phyloP scores from a whole-genome alignment of 37 sponge, comb jelly and placozoan genomes.

The Beroe ovata region DNA sequence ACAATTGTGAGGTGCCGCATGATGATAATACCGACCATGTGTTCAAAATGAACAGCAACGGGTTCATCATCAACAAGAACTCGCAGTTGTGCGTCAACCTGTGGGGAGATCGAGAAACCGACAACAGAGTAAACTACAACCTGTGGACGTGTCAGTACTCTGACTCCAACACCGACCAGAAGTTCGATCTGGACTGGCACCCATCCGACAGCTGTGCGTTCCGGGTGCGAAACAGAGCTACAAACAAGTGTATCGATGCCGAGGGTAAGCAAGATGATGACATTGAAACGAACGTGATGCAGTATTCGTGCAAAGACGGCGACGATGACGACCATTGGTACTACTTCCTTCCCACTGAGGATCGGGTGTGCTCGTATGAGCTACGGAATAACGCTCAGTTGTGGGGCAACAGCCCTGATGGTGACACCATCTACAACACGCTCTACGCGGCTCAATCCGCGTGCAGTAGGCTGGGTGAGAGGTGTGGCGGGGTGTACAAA shows the following conservation, averaged over 20 bases:
- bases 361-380: background rate
- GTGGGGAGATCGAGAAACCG: background rate
- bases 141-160: conserved; percentile 18
- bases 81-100: conserved; percentile 14
- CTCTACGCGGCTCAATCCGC: background rate
- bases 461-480: background rate
- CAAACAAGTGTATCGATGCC: conserved; percentile 23
- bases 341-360: conserved; percentile 45
- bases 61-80: conserved; percentile 41
- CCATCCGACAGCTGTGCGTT: conserved; percentile 45
- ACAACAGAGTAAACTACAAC: background rate
- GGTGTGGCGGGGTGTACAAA: background rate
- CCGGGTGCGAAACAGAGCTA: conserved; percentile 24
- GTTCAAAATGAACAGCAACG: conserved; percentile 41
- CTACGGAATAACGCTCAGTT: background rate
- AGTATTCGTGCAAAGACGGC: background rate
- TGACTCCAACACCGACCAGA: conserved; percentile 16
- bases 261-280: background rate
- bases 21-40: conserved; percentile 15
- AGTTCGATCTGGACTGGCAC: background rate
- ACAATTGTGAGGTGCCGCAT: conserved; percentile 25
- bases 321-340: conserved; percentile 17
- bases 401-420: background rate
- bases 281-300: background rate
- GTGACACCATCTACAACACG: background rate